Evolutionary conservation across 1,140 invertebrate genomes (phyloP).

Genomic region (Popillia japonica): DNA sequence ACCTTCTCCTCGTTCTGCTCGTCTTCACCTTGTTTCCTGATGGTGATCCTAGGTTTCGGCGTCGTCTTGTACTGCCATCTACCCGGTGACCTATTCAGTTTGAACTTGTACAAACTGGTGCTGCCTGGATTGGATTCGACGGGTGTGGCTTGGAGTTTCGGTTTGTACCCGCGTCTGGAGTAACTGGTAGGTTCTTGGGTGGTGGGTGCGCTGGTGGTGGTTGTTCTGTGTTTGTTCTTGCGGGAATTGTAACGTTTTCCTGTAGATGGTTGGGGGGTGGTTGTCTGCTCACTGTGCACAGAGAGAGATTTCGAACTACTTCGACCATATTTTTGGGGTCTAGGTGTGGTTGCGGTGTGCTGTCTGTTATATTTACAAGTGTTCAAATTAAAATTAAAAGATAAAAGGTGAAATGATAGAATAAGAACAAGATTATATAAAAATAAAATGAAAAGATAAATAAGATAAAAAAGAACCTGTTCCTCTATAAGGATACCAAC

Average conservation of each 20-base stretch:
- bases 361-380: constrained; percentile 61
- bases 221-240: constrained; percentile 49
- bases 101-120: constrained; percentile 76
- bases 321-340: constrained; percentile 57
- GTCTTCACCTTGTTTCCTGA: constrained; percentile 74
- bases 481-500: too few relatives aligned
- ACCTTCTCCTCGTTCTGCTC: constrained; percentile 65
- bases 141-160: constrained; percentile 64
- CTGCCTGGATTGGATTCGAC: constrained; percentile 63
- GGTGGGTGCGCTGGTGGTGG: constrained; percentile 44
- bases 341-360: constrained; percentile 54
- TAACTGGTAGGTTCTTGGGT: constrained; percentile 60
- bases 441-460: too few relatives aligned
- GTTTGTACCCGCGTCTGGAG: constrained; percentile 67
- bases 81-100: constrained; percentile 79
- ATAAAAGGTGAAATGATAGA: neutral
- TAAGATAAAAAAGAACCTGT: too few relatives aligned
- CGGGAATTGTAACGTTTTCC: constrained; percentile 56
- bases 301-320: constrained; percentile 56
- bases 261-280: constrained; percentile 64
- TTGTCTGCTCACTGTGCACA: constrained; percentile 49
- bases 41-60: constrained; percentile 83
- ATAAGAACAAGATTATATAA: neutral
- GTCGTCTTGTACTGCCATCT: constrained; percentile 90
- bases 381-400: constrained; percentile 51